Percentiles rank a stretch among this genome's conserved stretches.
Conservation (phyloP, 2,797 vertebrate genomes). For the Pipistrellus pipistrellus region DNA sequence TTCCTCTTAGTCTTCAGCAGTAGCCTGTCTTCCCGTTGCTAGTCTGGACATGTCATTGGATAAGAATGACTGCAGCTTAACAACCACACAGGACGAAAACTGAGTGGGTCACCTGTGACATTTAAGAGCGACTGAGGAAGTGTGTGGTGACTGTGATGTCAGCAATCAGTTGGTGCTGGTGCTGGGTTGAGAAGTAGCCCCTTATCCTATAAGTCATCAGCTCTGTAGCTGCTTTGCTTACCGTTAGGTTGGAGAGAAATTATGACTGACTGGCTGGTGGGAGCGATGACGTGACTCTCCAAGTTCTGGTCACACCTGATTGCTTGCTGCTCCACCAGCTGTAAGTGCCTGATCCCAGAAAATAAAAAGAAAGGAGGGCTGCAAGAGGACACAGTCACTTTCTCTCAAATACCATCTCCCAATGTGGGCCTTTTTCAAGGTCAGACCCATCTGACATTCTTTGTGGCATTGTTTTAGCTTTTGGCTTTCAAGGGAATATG, state of each 20-base stretch:
- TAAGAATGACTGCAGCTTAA: not conserved
- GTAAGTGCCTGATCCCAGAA: not conserved
- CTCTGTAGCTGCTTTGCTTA: not conserved
- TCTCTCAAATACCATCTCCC: not conserved
- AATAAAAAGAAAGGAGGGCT: not conserved
- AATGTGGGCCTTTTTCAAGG: not conserved
- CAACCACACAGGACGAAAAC: not conserved
- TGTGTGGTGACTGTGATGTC: not conserved
- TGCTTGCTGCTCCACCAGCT: not conserved
- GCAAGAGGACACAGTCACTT: not conserved
- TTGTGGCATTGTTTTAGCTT: no score
- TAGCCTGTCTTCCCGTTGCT: not conserved
- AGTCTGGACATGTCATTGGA: not conserved
- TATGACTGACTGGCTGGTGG: fast-evolving
- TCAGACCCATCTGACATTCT: not conserved
- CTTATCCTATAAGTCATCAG: not conserved
- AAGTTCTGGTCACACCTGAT: not conserved
- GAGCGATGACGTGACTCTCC: not conserved
- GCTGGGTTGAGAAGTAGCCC: not conserved
- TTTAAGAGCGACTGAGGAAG: not conserved
- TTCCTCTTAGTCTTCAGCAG: not conserved
- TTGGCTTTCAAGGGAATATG: not conserved
- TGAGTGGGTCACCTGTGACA: not conserved
- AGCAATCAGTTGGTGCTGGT: not conserved
- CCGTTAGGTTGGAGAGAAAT: not conserved